Base-by-base conservation (phyloP, 2,888 invertebrate species). In the Perithous albicinctus region DNA sequence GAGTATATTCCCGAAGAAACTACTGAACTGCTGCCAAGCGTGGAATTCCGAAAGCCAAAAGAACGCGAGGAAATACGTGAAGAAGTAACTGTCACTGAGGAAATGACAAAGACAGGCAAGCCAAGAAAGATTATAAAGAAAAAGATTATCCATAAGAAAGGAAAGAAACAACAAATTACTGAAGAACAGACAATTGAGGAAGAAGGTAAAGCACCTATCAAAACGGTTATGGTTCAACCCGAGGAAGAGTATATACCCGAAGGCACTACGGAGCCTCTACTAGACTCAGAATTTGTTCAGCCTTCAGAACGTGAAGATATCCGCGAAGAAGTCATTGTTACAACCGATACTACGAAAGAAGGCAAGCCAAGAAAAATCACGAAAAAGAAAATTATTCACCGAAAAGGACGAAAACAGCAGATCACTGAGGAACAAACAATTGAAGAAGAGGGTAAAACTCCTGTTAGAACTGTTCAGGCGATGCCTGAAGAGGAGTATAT, bases 161-260 rank as follows among this genome's bases (percentile, higher is more conserved):
- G 92, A 0, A 86, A 88, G 1, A 91, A 84, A 66, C 80, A 83
- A 79, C 82, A 80, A 77, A 64, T 84, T 8, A 82, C 51, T 10
- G 86, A 84, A 66, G 83, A 83, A 64, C 69, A 78, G 6, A 87
- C 81, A 15, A 56, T 87, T 0, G 84, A 86, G 26, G 93, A 93
- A 82, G 93, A 94, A 78, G 93, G 93, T 51, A 92, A 93, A 86
- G 90, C 92, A 83, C 90, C 94, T 81, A 87, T 93, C 87, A 89
- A 92, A 74, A 84, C 93, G 4, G 92, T 93, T 83, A 88, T 92
- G 41, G 91, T 88, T 74, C 89, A 75, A 35, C 89, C 88, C 56
- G 77, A 89, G 59, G 89, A 93, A 86, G 86, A 90, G 70, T 84
- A 78, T 1, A 10, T 61, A 0, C 80, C 85, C 15, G 93, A 94